Conservation (phyloP, 2,888 invertebrate species). For the Sinohyriopsis cumingii region DNA sequence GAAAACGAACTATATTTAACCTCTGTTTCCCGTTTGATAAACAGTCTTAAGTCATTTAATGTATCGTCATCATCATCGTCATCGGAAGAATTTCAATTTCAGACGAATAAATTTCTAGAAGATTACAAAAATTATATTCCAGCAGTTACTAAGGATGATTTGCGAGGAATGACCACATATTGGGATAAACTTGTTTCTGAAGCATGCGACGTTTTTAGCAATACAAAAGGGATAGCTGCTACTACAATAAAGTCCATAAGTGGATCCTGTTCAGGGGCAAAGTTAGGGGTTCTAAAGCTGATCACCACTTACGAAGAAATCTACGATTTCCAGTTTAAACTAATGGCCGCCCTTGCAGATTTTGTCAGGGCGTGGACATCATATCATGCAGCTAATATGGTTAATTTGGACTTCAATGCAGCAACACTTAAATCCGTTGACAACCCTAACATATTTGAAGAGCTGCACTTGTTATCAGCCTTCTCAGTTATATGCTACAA, state of each 20-base stretch:
- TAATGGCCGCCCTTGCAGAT: conserved; percentile 1
- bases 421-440: background rate
- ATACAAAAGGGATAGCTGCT: background rate
- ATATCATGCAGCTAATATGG: background rate
- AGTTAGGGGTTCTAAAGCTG: background rate
- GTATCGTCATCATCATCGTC: too few species aligned
- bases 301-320: background rate
- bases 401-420: background rate
- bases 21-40: too few species aligned
- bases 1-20: too few species aligned
- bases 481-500: background rate
- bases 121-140: background rate
- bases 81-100: too few species aligned
- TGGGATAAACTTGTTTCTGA: background rate
- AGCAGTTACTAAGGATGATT: background rate
- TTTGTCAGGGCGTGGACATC: background rate
- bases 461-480: background rate
- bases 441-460: background rate
- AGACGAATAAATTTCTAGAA: too few species aligned
- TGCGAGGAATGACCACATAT: background rate
- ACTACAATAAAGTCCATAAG: background rate
- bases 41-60: too few species aligned
- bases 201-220: background rate
- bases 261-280: background rate
- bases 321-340: conserved; percentile 3